These are phyloP conservation scores for Ladona fulva DNA, from an alignment of 1,140 invertebrate genomes.

Conservation along the genomic window DNA sequence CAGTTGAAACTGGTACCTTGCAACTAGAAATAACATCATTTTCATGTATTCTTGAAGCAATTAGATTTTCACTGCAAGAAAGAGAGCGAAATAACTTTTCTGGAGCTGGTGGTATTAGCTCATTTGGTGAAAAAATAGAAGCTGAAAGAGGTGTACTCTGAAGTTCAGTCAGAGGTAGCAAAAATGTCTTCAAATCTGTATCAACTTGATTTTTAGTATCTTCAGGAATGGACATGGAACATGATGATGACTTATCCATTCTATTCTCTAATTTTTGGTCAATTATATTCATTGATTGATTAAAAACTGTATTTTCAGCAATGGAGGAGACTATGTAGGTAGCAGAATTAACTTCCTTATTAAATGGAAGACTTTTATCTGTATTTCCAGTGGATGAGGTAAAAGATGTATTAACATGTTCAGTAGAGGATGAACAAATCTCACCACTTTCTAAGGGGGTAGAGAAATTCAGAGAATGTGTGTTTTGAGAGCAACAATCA, in stretches of 20 bases:
- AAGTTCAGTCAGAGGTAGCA: not conserved
- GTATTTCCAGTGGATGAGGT: too few relatives aligned
- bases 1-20: too few relatives aligned
- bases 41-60: not conserved
- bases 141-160: not conserved
- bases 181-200: not conserved
- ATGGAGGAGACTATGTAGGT: too few relatives aligned
- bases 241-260: not conserved
- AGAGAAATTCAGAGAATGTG: too few relatives aligned
- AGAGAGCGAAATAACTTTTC: not conserved
- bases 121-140: not conserved
- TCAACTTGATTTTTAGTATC: not conserved
- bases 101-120: not conserved
- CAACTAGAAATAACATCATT: not conserved
- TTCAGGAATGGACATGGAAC: not conserved
- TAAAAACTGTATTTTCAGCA: too few relatives aligned
- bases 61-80: not conserved
- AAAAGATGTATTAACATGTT: too few relatives aligned
- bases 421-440: too few relatives aligned
- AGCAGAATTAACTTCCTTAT: too few relatives aligned
- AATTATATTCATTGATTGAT: too few relatives aligned
- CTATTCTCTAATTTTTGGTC: not conserved
- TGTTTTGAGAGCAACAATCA: too few relatives aligned
- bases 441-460: too few relatives aligned
- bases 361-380: too few relatives aligned